Conservation (phyloP, 2,888 invertebrate genomes). For the Halictus ligatus region DNA sequence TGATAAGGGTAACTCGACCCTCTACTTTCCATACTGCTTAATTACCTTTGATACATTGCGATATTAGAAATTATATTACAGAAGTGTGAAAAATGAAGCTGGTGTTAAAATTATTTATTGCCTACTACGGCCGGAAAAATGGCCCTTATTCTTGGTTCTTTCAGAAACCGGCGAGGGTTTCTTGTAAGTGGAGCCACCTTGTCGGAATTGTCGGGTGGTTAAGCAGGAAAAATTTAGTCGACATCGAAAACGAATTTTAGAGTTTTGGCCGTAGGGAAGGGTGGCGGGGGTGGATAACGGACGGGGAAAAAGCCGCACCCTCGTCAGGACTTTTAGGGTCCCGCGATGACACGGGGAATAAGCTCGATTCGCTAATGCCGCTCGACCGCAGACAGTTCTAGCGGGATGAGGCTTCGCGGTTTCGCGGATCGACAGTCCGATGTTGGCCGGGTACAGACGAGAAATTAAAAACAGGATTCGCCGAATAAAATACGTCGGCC, state of each 20-base stretch:
- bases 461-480: conserved; percentile 64
- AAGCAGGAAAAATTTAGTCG: conserved; percentile 52
- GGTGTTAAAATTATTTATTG: background rate
- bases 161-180: background rate
- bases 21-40: background rate
- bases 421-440: conserved; percentile 67
- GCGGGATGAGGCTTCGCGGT: conserved; percentile 65
- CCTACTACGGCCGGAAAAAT: background rate
- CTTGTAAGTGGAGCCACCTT: conserved; percentile 36
- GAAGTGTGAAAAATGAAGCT: background rate
- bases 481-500: conserved; percentile 54
- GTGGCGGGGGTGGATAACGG: background rate
- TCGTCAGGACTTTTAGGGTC: conserved; percentile 53
- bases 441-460: conserved; percentile 54
- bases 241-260: conserved; percentile 62
- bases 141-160: too few species aligned
- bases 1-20: too few species aligned
- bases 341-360: conserved; percentile 58
- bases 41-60: background rate
- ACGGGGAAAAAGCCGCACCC: conserved; percentile 20
- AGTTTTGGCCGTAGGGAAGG: background rate
- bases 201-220: conserved; percentile 46
- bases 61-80: background rate
- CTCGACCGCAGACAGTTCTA: conserved; percentile 69
- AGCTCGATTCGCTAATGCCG: conserved; percentile 70